A percentile compares a stretch with the other conserved stretches of the same genome.
These are phyloP conservation scores for Propithecus coquereli DNA, from an alignment of 2,113 vertebrate species.

Conservation along the genomic window DNA sequence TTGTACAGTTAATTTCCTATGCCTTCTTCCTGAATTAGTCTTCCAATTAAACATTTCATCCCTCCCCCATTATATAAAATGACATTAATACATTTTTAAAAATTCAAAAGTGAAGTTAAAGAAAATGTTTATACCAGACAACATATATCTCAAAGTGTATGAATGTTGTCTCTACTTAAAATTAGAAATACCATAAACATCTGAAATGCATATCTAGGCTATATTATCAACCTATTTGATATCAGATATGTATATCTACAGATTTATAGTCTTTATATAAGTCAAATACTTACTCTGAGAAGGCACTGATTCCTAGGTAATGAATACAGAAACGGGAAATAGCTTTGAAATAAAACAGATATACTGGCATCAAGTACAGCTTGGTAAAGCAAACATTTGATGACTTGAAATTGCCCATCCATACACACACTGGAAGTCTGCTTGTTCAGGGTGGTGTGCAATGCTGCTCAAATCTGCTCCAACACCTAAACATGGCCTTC, in stretches of 20 bases:
- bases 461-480: background rate
- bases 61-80: background rate
- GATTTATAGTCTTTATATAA: background rate
- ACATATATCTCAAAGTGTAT: background rate
- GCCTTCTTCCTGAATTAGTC: background rate
- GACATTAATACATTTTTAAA: background rate
- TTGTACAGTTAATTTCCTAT: background rate
- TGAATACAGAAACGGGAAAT: background rate
- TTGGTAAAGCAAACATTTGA: background rate
- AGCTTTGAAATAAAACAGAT: constrained; percentile 10
- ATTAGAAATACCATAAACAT: background rate
- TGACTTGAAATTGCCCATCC: background rate
- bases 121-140: background rate
- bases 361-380: background rate
- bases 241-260: background rate
- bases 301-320: background rate
- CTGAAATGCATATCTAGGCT: background rate
- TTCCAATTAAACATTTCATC: background rate
- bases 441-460: background rate
- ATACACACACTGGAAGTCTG: background rate
- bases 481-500: background rate
- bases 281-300: background rate
- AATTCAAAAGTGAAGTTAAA: background rate
- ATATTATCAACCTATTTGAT: background rate
- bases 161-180: background rate